These are phyloP conservation scores for Phortica okadai DNA, from an alignment of 2,888 invertebrate genomes.

Conservation along the genomic window DNA sequence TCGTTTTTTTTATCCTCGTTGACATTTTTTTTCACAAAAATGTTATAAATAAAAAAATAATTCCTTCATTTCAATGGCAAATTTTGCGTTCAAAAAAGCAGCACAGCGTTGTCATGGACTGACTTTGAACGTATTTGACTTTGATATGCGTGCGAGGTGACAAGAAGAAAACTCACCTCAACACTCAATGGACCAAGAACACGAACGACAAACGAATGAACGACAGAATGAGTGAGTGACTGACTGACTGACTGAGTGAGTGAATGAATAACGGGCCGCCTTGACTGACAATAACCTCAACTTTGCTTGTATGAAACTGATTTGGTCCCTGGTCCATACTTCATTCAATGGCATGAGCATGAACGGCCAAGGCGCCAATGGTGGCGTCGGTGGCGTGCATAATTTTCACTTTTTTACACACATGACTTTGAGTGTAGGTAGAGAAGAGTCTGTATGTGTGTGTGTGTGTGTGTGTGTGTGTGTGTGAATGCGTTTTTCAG, in stretches of 20 bases:
- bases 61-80: conserved; percentile 15
- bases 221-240: neutral
- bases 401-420: conserved; percentile 26
- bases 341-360: conserved; percentile 21
- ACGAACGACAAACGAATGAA: no score
- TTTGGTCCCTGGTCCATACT: neutral
- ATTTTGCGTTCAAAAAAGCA: neutral
- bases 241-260: conserved; percentile 4
- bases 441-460: neutral
- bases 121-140: conserved; percentile 17
- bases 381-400: conserved; percentile 4
- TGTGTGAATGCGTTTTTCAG: neutral
- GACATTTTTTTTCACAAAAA: neutral
- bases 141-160: conserved; percentile 28
- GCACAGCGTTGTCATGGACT: neutral
- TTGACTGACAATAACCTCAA: conserved; percentile 34
- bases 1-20: neutral
- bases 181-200: neutral
- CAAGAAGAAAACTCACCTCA: neutral
- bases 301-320: neutral
- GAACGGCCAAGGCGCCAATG: neutral
- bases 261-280: neutral
- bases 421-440: no score
- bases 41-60: neutral
- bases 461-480: neutral